Base-by-base conservation (phyloP, 2,797 vertebrate genomes). In the Paramormyrops hopkinsi region DNA sequence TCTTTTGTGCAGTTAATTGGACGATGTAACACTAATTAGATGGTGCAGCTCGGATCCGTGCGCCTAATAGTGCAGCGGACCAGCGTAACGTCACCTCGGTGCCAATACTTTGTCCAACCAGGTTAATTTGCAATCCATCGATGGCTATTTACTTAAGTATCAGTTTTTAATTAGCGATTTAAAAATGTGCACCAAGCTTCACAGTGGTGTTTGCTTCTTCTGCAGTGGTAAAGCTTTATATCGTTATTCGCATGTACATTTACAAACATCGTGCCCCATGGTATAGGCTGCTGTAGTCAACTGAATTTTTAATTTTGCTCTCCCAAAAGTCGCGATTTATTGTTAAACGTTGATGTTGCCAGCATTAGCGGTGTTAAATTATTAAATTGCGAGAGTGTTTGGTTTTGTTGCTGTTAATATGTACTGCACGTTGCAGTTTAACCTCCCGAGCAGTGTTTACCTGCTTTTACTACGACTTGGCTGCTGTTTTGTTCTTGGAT, bases 101-200 rank as follows among this genome's bases (percentile, higher is more conserved):
- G 88, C 25, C 22, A 69, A 89, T 86, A 89, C 54, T 65, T 46
- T n/a, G n/a, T 69, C 83, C 88, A 33, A 50, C 25, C 46, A 50
- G 3, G 22, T 86, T 29, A 14, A 86, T 51, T 86, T 51, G 50
- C 79, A 51, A 46, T 82, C 44, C 76, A 44, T 82, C 62, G 48
- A 25, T 76, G 69, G 88, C 46, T 25, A 29, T 9, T 14, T 51
- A 76, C 50, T 69, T 88, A 48, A 25, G 50, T 76, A 50, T 88
- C 41, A 62, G 25, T 62, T 25, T 25, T 53, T 2, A 54, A 5
- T 65, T 14, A 86, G 44, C 56, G 83, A 48, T 19, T 54, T 11
- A 33, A 86, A 86, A 69, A 69, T 56, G 88, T 82, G 22, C 44
- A 46, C 44, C 82, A n/a, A 65, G 41, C 22, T 86, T 86, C 44